Conservation (phyloP, 1,140 invertebrate species). For the Laodelphax striatellus region DNA sequence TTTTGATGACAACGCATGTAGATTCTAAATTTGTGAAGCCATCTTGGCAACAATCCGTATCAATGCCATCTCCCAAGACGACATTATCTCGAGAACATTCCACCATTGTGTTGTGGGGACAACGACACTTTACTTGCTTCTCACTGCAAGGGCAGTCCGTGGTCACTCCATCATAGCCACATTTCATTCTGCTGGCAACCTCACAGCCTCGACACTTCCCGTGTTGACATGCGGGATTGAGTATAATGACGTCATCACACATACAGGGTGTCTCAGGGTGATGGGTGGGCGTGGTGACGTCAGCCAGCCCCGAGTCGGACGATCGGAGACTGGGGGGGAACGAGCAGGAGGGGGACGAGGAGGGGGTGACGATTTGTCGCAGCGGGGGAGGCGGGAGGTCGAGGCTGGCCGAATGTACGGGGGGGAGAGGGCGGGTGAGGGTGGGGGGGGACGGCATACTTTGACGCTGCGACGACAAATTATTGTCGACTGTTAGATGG, state of each 20-base stretch:
- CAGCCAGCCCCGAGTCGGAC: slow-evolving; percentile 72
- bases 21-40: too few species aligned
- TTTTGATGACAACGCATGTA: too few species aligned
- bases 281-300: slow-evolving; percentile 37
- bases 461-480: background rate
- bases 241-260: slow-evolving; percentile 31
- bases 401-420: slow-evolving; percentile 39
- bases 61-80: too few species aligned
- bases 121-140: too few species aligned
- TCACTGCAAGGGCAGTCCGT: too few species aligned
- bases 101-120: too few species aligned
- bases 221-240: too few species aligned
- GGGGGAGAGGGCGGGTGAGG: background rate
- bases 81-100: too few species aligned
- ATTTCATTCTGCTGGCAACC: too few species aligned
- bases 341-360: background rate
- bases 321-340: slow-evolving; percentile 37
- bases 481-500: slow-evolving; percentile 18
- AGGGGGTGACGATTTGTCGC: slow-evolving; percentile 25
- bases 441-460: background rate
- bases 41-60: too few species aligned
- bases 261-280: slow-evolving; percentile 49
- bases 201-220: too few species aligned
- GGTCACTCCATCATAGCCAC: too few species aligned
- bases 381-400: slow-evolving; percentile 35